Conservation (phyloP, 2,888 invertebrate species). For the Linnaemya vulpina region DNA sequence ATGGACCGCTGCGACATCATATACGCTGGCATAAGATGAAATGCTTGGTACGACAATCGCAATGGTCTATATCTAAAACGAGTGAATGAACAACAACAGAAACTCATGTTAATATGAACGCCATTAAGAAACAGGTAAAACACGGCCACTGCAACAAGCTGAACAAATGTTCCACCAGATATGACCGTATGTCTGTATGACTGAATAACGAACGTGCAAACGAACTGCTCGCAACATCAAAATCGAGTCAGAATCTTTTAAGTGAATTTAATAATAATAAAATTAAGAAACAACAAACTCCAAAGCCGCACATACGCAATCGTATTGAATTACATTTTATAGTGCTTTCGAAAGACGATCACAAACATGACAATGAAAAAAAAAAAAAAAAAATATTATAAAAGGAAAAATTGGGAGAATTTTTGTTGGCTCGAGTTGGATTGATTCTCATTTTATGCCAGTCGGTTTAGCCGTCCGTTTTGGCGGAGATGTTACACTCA, state of each 20-base stretch:
- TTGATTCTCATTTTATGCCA: no score
- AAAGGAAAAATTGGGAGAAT: slow-evolving; percentile 1
- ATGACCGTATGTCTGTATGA: background rate
- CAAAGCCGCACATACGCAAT: slow-evolving; percentile 30
- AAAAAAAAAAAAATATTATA: background rate
- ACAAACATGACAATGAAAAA: background rate
- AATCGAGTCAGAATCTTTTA: slow-evolving; percentile 20
- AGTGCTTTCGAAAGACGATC: slow-evolving; percentile 22
- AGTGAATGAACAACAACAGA: slow-evolving; percentile 76
- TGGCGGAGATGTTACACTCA: no score
- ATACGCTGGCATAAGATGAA: slow-evolving; percentile 11
- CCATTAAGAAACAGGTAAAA: slow-evolving; percentile 74
- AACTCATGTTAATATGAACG: slow-evolving; percentile 77
- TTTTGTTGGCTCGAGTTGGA: background rate
- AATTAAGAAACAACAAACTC: slow-evolving; percentile 53
- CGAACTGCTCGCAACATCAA: slow-evolving; percentile 17
- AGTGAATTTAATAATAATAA: slow-evolving; percentile 53
- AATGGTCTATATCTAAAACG: slow-evolving; percentile 75
- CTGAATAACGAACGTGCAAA: background rate
- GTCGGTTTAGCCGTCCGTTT: no score
- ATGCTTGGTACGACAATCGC: slow-evolving; percentile 39
- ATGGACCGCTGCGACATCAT: slow-evolving; percentile 23
- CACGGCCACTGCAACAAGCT: slow-evolving; percentile 69
- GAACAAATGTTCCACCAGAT: slow-evolving; percentile 64
- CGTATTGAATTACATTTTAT: slow-evolving; percentile 61